A percentile compares a stretch with the other conserved stretches of the same genome.
Conservation (phyloP, 1,140 invertebrate genomes). For the Zaprionus tsacasi region DNA sequence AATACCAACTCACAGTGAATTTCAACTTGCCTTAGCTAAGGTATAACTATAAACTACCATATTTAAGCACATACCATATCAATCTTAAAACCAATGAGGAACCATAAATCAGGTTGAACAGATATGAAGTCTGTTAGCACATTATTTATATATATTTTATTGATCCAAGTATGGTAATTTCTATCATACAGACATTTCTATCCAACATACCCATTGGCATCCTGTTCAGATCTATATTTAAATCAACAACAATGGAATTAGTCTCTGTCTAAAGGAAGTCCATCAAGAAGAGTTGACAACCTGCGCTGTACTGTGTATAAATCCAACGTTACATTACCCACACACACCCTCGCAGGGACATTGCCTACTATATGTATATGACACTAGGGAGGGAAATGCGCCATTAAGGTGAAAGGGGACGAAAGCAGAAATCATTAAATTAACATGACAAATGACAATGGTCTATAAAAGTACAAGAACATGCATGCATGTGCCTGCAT, state of each 20-base stretch:
- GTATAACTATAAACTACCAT: no score
- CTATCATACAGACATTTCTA: no score
- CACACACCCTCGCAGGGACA: conserved; percentile 23
- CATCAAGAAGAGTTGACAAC: conserved; percentile 51
- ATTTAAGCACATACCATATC: no score
- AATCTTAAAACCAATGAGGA: no score
- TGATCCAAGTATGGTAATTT: neutral
- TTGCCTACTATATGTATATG: conserved; percentile 37
- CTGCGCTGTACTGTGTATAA: conserved; percentile 27
- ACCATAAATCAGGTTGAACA: neutral
- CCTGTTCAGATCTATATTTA: no score
- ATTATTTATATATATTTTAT: neutral
- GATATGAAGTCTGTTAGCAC: neutral
- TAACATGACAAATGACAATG: conserved; percentile 77
- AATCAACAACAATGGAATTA: no score
- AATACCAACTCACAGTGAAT: no score
- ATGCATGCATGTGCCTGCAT: conserved; percentile 51
- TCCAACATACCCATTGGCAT: no score
- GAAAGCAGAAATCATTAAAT: conserved; percentile 65
- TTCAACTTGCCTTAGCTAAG: no score
- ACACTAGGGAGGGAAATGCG: conserved; percentile 14
- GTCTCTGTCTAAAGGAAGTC: neutral
- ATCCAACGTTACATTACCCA: conserved; percentile 29
- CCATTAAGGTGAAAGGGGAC: conserved; percentile 18
- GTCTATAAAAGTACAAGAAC: conserved; percentile 58